Evolutionary conservation across 2,113 vertebrate species (phyloP).

Genomic region (Myiagra hebetior): DNA sequence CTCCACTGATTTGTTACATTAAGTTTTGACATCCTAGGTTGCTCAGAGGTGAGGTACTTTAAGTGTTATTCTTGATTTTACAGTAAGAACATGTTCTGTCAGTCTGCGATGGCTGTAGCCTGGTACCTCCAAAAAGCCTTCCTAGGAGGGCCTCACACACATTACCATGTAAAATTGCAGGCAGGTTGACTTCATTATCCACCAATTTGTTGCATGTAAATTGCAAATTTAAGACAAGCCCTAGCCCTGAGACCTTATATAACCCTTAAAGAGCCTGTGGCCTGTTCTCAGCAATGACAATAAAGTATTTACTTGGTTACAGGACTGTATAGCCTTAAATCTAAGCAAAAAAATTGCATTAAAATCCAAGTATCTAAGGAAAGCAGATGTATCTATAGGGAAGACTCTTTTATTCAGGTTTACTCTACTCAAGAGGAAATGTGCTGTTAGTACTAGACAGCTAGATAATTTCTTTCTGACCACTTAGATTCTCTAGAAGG

Average conservation of each 20-base stretch:
- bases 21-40: neutral
- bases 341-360: neutral
- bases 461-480: neutral
- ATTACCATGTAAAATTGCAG: neutral
- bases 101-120: neutral
- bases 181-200: neutral
- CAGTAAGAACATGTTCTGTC: neutral
- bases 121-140: neutral
- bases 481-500: neutral
- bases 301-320: neutral
- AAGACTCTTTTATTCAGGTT: neutral
- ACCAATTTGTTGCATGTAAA: neutral
- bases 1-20: neutral
- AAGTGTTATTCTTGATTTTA: neutral
- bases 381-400: neutral
- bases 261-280: neutral
- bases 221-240: neutral
- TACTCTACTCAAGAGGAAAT: neutral
- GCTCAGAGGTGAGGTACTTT: neutral
- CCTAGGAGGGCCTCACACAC: neutral
- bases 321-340: neutral
- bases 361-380: neutral
- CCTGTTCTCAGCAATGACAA: neutral
- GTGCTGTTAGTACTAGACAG: neutral
- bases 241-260: neutral